A percentile compares a stretch with the other conserved stretches of the same genome.
Evolutionary conservation across 2,888 invertebrate genomes (phyloP).

Genomic region (Chaetogeoica ovagalla): DNA sequence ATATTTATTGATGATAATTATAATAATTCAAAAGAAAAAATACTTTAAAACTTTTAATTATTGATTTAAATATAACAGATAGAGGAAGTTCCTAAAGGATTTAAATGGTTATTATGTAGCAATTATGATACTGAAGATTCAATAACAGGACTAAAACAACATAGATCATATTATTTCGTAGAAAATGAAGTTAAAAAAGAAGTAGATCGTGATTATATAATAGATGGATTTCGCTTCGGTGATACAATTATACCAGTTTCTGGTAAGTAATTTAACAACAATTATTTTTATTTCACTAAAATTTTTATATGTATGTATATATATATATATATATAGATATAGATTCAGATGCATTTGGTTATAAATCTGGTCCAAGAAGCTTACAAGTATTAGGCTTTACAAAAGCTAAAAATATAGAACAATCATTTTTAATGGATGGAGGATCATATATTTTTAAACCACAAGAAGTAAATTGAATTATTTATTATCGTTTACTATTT

Average conservation of each 20-base stretch:
- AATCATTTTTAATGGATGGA: constrained; percentile 65
- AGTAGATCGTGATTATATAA: constrained; percentile 44
- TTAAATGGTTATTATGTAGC: constrained; percentile 34
- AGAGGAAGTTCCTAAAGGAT: constrained; percentile 33
- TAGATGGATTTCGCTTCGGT: constrained; percentile 64
- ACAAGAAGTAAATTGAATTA: constrained; percentile 63
- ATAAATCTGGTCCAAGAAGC: constrained; percentile 66
- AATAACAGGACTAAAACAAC: constrained; percentile 19
- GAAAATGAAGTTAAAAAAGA: constrained; percentile 35
- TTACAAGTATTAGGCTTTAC: constrained; percentile 72
- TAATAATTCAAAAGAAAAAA: too few relatives aligned
- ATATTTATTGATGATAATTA: too few relatives aligned
- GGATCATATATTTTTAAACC: constrained; percentile 65
- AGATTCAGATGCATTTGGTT: constrained; percentile 65
- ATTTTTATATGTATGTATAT: constrained; percentile 55
- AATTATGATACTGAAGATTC: constrained; percentile 23
- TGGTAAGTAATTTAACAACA: not conserved
- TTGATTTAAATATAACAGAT: constrained; percentile 19
- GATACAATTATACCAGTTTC: constrained; percentile 66
- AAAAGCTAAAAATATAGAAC: constrained; percentile 62
- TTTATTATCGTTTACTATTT: not conserved
- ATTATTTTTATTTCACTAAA: not conserved
- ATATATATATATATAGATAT: constrained; percentile 62
- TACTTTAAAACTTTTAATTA: not conserved
- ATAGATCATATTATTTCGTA: constrained; percentile 55